Evolutionary conservation across 2,113 vertebrate species (phyloP), one percentile per base, ranked within the genome.

Genomic region (Ursus arctos): DNA sequence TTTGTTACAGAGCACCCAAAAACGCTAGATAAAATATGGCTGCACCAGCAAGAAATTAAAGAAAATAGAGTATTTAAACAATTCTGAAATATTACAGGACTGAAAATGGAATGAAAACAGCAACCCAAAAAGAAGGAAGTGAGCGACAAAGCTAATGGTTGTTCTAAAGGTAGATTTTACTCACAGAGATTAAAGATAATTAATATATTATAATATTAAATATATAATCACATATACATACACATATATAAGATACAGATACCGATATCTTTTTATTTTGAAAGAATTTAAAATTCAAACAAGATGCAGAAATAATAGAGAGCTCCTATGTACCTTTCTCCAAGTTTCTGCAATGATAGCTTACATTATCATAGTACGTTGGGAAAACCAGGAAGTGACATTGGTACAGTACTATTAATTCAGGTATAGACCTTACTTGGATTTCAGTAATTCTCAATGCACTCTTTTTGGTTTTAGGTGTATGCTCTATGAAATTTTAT

Each of bases 91-190:
- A 79, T 31, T 86, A 71, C 59, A 59, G 15, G 19, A 49, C 49
- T 85, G 59, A 77, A 95, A 90, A 77, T 77, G 22, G 2, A 85
- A 91, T 85, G 36, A 85, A 65, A 95, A 31, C 59, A 33, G 49
- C 33, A 95, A 69, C 51, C 59, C n/a, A 47, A 67, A 80, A 24
- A 65, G 40, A 93, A n/a, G 22, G n/a, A 83, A 55, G 7, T 22
- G 57, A 83, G 55, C 21, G 22, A 36, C 22, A 67, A 65, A 79
- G 2, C 11, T 77, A 95, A 57, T 65, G 22, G 59, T 36, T 63
- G 4, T 57, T 79, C 49, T 13, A 94, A 55, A 26, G 82, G 49
- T 72, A 49, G 28, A 69, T 88, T 36, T 81, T 67, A 69, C 49
- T 69, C 24, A 6, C 36, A 67, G 61, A 65, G 33, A 91, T 69